Evolutionary conservation across 1,140 invertebrate genomes (phyloP), one percentile per base, ranked within the genome.

Genomic region (Luehdorfia chinensis): DNA sequence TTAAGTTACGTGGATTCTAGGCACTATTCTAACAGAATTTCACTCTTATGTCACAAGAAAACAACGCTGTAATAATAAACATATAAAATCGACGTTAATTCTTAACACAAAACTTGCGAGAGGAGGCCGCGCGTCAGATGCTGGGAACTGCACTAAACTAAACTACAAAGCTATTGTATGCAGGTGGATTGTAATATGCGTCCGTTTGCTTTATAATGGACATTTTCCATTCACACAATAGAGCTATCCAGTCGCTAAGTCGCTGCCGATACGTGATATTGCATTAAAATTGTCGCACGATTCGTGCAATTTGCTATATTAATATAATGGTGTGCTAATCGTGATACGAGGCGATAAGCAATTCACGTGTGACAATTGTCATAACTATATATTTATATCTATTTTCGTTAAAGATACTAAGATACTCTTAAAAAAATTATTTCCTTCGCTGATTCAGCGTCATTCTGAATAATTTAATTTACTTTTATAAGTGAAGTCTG

Each of bases 221-320:
- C 66, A 75, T 80, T 83, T 81, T 77, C 79, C 73, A 79, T 77
- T 80, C 75, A 73, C 74, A 75, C 75, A 75, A 75, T 73, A 68
- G 66, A 52, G 68, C 68, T 72, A 79, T 76, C 50, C 49, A 44
- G 39, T 62, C 64, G 62, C 55, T 58, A 50, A 57, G 45, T 47
- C 4, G 25, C n/a, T 11, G 46, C n/a, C 12, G 46, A 47, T 55
- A 55, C 52, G 47, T 49, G 50, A 50, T 50, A 37, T 8, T 19
- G 18, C 16, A 25, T 34, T 48, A 31, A 49, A 41, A 33, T n/a
- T n/a, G n/a, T n/a, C n/a, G n/a, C n/a, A n/a, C n/a, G n/a, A n/a
- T n/a, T n/a, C n/a, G n/a, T n/a, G n/a, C n/a, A n/a, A n/a, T n/a
- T n/a, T n/a, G n/a, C n/a, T n/a, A n/a, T n/a, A n/a, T n/a, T n/a